phyloP scores from a whole-genome alignment of 2,113 vertebrate genomes.

The Passer domesticus region DNA sequence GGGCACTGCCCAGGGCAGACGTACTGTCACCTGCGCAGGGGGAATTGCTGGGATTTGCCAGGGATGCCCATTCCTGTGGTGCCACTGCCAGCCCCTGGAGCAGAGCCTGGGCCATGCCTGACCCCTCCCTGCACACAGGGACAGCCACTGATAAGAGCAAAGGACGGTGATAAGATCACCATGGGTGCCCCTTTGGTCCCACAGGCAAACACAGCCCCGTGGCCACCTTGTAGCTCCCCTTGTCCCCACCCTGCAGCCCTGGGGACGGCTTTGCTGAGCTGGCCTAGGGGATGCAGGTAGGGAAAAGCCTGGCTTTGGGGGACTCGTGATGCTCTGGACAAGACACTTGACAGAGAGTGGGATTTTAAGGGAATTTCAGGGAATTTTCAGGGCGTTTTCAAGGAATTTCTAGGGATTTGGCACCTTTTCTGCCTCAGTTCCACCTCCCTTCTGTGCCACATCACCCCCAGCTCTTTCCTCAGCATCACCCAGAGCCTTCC shows the following conservation, averaged over 20 bases:
- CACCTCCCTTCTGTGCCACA: fast-evolving
- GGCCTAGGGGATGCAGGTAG: no score
- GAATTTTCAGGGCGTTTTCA: neutral
- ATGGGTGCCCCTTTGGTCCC: neutral
- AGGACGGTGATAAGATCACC: neutral
- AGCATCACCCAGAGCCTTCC: neutral
- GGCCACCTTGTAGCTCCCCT: fast-evolving
- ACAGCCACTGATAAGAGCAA: neutral
- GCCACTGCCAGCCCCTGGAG: neutral
- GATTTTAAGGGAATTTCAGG: neutral
- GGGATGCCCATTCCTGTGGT: neutral
- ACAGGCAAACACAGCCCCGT: fast-evolving
- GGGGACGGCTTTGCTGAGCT: neutral
- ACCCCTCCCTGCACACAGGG: neutral
- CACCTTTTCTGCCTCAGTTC: neutral
- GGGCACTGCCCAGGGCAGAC: neutral
- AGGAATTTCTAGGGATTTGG: neutral
- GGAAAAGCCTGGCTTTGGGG: neutral
- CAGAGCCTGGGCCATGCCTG: neutral
- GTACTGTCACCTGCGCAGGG: neutral
- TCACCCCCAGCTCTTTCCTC: neutral
- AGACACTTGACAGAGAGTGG: no score
- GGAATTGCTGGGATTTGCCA: neutral
- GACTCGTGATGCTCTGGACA: fast-evolving
- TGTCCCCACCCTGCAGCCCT: neutral